A percentile compares a stretch with the other conserved stretches of the same genome.
Conservation (phyloP, 1,140 invertebrate species). For the Drosophila persimilis region DNA sequence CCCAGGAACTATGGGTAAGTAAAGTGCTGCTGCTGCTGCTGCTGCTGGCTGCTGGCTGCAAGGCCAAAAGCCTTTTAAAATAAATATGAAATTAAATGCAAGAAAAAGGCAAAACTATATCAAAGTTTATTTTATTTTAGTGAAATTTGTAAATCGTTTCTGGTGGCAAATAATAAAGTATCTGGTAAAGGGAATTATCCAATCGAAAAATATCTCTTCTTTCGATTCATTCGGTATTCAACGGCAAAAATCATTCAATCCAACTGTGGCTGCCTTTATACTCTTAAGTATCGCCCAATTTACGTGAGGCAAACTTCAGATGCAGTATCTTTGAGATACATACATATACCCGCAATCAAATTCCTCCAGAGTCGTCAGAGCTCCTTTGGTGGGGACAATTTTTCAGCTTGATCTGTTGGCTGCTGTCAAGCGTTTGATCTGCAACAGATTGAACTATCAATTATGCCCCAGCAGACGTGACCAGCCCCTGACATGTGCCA, state of each 20-base stretch:
- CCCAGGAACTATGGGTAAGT: conserved; percentile 21
- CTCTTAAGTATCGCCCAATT: too few species aligned
- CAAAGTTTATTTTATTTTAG: not conserved
- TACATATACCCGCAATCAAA: conserved; percentile 19
- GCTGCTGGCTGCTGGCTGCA: conserved; percentile 4
- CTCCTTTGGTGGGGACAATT: conserved; percentile 44
- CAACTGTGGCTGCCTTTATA: too few species aligned
- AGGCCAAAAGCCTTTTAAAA: conserved; percentile 36
- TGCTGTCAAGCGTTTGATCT: conserved; percentile 79
- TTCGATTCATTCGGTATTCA: too few species aligned
- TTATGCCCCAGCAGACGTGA: conserved; percentile 70
- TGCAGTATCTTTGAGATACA: too few species aligned
- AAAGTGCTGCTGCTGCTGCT: conserved; percentile 27
- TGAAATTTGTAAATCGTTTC: too few species aligned
- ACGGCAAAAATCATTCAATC: too few species aligned
- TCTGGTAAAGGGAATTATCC: too few species aligned
- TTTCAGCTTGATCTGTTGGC: conserved; percentile 79
- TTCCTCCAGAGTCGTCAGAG: not conserved
- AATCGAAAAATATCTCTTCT: too few species aligned
- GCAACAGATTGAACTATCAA: conserved; percentile 80
- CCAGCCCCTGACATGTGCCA: conserved; percentile 54
- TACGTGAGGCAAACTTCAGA: too few species aligned
- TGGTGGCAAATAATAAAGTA: too few species aligned
- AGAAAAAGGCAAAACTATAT: conserved; percentile 4
- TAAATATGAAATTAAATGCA: conserved; percentile 25